Base-by-base conservation (phyloP, 1,140 invertebrate genomes). In the Drosophila bifasciata region DNA sequence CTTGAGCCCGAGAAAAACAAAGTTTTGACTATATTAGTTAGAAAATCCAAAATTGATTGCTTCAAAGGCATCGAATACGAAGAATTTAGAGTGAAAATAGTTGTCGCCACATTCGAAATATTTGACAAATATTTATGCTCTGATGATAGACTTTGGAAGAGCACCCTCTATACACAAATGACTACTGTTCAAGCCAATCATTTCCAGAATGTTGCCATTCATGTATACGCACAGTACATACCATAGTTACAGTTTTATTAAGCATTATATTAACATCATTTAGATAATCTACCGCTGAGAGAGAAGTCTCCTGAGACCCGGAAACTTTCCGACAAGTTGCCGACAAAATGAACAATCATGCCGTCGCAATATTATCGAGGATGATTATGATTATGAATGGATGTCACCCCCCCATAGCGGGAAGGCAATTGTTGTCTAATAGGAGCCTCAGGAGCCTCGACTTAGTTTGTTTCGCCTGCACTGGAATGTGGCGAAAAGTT, bases 21-120 rank as follows among this genome's bases (percentile, higher is more conserved):
- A 85, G 76, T 85, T 79, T 56, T 71, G 49, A 32, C 74, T 45
- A 71, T 85, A n/a, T n/a, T n/a, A n/a, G n/a, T n/a, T n/a, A n/a
- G n/a, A n/a, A n/a, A n/a, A n/a, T n/a, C n/a, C n/a, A n/a, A n/a
- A n/a, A n/a, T n/a, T n/a, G n/a, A n/a, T n/a, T n/a, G n/a, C n/a
- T n/a, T n/a, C n/a, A n/a, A n/a, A n/a, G n/a, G n/a, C n/a, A n/a
- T n/a, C 28, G 19, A 67, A 66, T 53, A 7, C 1, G 6, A 25
- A 25, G 0, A 32, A 11, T 28, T 28, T 7, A 28, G 7, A 28
- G n/a, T 16, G 11, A 19, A 32, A 19, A 15, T 36, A 62, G 15
- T 39, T 1, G 13, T 8, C 3, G 32, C 21, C 0, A 9, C 8
- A 32, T 32, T 3, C 11, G 4, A 45, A 39, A 45, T 21, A 66